Percentiles rank a stretch among this genome's conserved stretches.
Conservation (phyloP, 2,113 vertebrate genomes). For the Amphiprion percula region DNA sequence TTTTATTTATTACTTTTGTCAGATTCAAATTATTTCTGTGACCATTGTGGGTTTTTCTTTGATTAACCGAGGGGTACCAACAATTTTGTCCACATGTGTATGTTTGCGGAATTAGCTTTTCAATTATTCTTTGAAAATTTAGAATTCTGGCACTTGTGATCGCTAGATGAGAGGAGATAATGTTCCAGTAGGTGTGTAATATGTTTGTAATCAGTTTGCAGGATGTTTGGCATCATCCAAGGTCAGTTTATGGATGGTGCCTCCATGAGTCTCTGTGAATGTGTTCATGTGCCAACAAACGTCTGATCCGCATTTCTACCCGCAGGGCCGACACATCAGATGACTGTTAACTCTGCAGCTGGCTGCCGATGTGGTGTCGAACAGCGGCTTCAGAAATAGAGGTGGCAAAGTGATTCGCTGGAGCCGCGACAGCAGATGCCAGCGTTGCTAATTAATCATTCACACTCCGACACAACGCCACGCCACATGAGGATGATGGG, state of each 20-base stretch:
- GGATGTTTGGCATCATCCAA: constrained; percentile 23
- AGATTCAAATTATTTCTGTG: no score
- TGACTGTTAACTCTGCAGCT: constrained; percentile 46
- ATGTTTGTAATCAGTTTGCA: neutral
- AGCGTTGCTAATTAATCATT: constrained; percentile 70
- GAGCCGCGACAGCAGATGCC: constrained; percentile 65
- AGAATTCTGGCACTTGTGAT: neutral
- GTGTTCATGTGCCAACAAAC: constrained; percentile 11
- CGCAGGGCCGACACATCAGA: constrained; percentile 27
- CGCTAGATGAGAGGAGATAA: no score
- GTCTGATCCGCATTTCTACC: constrained; percentile 14
- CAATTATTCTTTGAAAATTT: neutral
- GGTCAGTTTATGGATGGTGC: neutral
- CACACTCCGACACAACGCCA: constrained; percentile 40
- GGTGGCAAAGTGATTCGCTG: constrained; percentile 68
- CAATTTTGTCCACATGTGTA: no score
- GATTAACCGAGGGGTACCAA: no score
- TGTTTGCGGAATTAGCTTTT: neutral
- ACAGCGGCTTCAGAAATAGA: constrained; percentile 71
- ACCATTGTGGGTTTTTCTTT: neutral
- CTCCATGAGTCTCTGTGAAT: neutral
- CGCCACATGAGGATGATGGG: constrained; percentile 54
- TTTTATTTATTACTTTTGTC: no score
- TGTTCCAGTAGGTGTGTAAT: neutral
- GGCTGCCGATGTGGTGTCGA: constrained; percentile 56